Conservation (phyloP, 1,140 invertebrate genomes). For the Nasonia vitripennis region DNA sequence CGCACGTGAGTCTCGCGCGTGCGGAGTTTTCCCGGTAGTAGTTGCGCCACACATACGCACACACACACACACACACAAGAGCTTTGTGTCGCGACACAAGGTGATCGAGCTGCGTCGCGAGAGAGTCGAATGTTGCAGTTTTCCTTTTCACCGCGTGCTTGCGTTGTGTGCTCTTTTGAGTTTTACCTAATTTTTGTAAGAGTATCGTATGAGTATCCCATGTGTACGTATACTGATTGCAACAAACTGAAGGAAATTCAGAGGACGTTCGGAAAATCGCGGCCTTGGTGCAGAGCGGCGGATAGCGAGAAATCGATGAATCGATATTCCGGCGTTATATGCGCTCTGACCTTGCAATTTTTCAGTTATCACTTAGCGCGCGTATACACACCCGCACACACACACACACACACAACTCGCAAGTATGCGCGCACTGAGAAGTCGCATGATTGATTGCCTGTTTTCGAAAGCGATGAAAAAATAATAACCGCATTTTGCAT, state of each 20-base stretch:
- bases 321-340: background rate
- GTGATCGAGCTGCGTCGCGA: background rate
- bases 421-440: slow-evolving; percentile 3
- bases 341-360: slow-evolving; percentile 6
- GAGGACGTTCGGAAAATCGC: background rate
- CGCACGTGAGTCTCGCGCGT: background rate
- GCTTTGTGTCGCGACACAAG: background rate
- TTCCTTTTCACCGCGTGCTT: background rate
- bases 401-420: background rate
- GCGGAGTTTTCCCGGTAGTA: background rate
- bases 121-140: background rate
- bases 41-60: background rate
- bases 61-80: background rate
- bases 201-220: too few species aligned
- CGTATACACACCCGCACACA: too few species aligned
- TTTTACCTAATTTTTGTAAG: background rate
- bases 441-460: slow-evolving; percentile 13
- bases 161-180: background rate
- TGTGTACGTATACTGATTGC: too few species aligned
- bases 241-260: background rate
- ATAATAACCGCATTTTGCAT: slow-evolving; percentile 1
- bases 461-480: slow-evolving; percentile 27
- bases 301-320: background rate
- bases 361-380: slow-evolving; percentile 25
- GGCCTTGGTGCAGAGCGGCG: background rate